Base-by-base conservation (phyloP, 2,797 vertebrate species). In the Pelodytes ibericus region DNA sequence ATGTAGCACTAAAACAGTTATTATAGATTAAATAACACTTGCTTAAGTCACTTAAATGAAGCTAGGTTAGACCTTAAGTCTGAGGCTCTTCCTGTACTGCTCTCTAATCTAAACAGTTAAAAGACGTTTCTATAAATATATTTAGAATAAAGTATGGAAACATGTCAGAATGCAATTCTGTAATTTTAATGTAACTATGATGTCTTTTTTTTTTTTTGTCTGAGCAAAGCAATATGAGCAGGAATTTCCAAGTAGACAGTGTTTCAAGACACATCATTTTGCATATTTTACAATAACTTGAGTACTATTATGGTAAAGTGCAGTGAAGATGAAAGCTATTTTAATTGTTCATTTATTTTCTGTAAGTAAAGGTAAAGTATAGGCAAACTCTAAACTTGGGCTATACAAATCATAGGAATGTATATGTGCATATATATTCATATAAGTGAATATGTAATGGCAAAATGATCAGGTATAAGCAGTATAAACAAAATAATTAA, bases 181-280 rank as follows among this genome's bases (percentile, higher is more conserved):
- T 8, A 39, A 39, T 13, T 39, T 9, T 15, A 13, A 13, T 16
- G 15, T 16, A 44, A 44, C 41, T 11, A 36, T 11, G 11, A 6
- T 36, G 5, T 36, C 33, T 6, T 36, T 36, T 36, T 36, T n/a
- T n/a, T n/a, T 16, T 44, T 44, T 44, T 44, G 41, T 44, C 88
- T 86, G 83, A 89, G 85, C 88, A 86, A 88, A 87, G 86, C 83
- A 89, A 84, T 81, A 80, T 86, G 86, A 83, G 83, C 82, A 86
- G 84, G 78, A 81, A 79, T 74, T 81, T 51, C 36, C n/a, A 24
- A 0, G 22, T 33, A 29, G 41, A 5, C 74, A 10, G 61, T 74
- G 74, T 80, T 83, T 79, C 82, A 82, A 92, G 92, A 90, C 88
- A 91, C 86, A 91, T 87, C 92, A 90, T 89, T 90, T 89, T 92